Percentiles rank a stretch among this genome's conserved stretches.
phyloP scores from a whole-genome alignment of 2,113 vertebrate species.

The Quiscalus mexicanus region DNA sequence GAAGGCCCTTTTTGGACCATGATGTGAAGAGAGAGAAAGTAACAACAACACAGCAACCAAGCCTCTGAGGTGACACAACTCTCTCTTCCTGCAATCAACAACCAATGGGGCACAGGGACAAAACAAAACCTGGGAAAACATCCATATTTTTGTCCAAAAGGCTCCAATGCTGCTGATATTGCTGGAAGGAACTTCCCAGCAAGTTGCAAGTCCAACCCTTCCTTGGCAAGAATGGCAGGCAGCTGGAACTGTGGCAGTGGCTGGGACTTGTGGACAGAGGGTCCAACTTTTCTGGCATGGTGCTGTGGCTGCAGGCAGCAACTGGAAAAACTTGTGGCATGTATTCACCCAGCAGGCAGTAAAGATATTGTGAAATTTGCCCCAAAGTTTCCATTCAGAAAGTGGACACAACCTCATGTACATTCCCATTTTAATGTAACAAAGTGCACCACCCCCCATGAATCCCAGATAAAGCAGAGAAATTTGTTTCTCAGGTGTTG shows the following conservation, averaged over 20 bases:
- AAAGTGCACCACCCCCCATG: no score
- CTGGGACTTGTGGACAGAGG: rapidly evolving
- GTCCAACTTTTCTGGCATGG: rapidly evolving
- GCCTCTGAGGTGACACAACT: no score
- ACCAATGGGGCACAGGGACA: rapidly evolving
- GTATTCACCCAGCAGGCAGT: rapidly evolving
- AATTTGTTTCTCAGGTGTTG: rapidly evolving
- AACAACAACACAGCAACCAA: background rate
- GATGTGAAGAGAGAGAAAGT: background rate
- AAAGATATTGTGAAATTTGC: background rate
- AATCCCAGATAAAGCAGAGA: background rate
- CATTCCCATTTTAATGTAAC: background rate
- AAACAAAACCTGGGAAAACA: background rate
- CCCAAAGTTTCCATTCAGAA: rapidly evolving
- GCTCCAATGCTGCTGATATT: rapidly evolving
- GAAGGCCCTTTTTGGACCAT: background rate
- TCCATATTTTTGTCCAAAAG: background rate
- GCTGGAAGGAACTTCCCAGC: background rate
- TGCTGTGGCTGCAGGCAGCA: background rate
- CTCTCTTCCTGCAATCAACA: background rate
- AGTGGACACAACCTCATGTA: background rate
- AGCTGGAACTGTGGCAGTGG: rapidly evolving
- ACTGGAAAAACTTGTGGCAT: background rate
- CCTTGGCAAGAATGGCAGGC: background rate
- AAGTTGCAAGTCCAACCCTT: background rate